These are phyloP conservation scores for Corythoichthys haematopterus DNA, from an alignment of 2,113 vertebrate genomes.

Conservation along the genomic window DNA sequence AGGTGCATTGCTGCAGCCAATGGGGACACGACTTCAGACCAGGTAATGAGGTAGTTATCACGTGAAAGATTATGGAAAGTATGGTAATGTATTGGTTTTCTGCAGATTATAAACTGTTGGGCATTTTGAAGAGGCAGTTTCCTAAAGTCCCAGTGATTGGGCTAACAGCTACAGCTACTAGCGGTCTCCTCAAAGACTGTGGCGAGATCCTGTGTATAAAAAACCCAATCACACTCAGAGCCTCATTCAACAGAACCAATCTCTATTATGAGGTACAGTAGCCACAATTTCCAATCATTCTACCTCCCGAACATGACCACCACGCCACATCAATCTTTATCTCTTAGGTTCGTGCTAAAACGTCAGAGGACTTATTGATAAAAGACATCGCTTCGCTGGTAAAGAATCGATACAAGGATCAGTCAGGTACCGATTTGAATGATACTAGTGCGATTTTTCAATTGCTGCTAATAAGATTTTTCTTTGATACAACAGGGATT, in stretches of 20 bases:
- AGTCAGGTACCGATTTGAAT: constrained; percentile 76
- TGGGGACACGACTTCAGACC: constrained; percentile 98
- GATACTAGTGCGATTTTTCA: not conserved
- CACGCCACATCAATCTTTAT: not conserved
- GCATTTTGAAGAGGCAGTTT: constrained; percentile 95
- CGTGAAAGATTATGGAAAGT: too few relatives aligned
- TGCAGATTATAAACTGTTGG: constrained; percentile 91
- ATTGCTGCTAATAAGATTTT: not conserved
- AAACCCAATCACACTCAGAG: constrained; percentile 81
- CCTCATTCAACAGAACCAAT: constrained; percentile 91
- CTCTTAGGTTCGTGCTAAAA: constrained; percentile 83
- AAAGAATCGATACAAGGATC: constrained; percentile 82
- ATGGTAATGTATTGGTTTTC: not conserved
- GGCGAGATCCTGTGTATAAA: constrained; percentile 85
- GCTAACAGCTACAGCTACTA: constrained; percentile 92
- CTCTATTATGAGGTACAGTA: constrained; percentile 87
- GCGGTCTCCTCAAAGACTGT: constrained; percentile 84
- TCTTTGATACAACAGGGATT: constrained; percentile 78
- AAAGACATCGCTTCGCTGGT: constrained; percentile 82
- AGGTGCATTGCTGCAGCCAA: constrained; percentile 97
- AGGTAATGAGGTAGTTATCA: constrained; percentile 61
- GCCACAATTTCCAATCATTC: not conserved
- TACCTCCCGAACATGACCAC: too few relatives aligned
- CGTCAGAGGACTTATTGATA: constrained; percentile 71
- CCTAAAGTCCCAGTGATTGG: constrained; percentile 82